Base-by-base conservation (phyloP, 2,113 vertebrate species). In the Haliaeetus leucogaster region DNA sequence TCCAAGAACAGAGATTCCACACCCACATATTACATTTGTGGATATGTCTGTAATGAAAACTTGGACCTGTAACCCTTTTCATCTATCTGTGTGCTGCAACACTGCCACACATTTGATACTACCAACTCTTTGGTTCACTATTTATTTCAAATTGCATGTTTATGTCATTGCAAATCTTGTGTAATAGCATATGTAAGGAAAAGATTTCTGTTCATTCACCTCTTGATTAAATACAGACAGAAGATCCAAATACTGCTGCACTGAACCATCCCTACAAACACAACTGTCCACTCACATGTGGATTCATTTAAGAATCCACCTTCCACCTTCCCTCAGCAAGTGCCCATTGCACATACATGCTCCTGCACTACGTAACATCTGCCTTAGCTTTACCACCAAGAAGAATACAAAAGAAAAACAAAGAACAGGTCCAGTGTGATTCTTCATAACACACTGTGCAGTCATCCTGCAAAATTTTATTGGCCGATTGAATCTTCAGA, bases 401-500 rank as follows among this genome's bases (percentile, higher is more conserved):
- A 50, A 42, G 32, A 82, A 50, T 7, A 19, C 34, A 65, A 53
- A 7, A 27, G 25, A 23, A 77, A 77, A 87, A 11, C 16, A 72
- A 72, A n/a, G 34, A 77, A 70, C 50, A 45, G 9, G 65, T 73
- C 59, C 34, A 26, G 40, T 29, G 34, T 36, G 50, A 85, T 25
- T 73, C 23, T 80, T 66, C 47, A 11, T 20, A 36, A 43, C 36
- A 68, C 50, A 36, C 3, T 2, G 21, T 16, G 18, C 47, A 50
- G 38, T 55, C 32, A 71, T 20, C n/a, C 87, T 38, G 55, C 43
- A 65, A 55, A 43, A 61, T 13, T 32, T 9, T 80, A 76, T 1
- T 18, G 23, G 38, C 17, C 0, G 0, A 48, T 0, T 27, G 21
- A 15, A 72, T 34, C 62, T 71, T 61, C 36, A 82, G 53, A 65